phyloP scores from a whole-genome alignment of 2,113 vertebrate genomes.

The Loxodonta africana region DNA sequence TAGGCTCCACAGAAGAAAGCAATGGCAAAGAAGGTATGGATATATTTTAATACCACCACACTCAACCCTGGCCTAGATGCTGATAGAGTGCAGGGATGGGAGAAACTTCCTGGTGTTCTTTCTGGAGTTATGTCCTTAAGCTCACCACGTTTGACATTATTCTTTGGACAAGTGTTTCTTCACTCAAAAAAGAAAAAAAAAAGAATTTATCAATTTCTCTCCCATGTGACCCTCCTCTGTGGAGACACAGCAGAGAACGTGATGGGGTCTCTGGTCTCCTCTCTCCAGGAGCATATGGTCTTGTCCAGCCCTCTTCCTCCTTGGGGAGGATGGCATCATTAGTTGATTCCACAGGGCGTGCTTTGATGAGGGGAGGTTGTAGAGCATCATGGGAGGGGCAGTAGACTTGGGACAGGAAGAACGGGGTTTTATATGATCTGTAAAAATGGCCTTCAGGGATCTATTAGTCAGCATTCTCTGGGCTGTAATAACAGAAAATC shows the following conservation, averaged over 20 bases:
- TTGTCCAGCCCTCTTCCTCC: background rate
- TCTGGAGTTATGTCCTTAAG: background rate
- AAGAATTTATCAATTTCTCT: background rate
- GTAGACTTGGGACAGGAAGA: no score
- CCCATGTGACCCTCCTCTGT: background rate
- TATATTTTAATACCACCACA: background rate
- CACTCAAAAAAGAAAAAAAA: background rate
- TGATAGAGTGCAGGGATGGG: fast-evolving
- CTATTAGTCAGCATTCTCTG: background rate
- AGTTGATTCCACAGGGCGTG: fast-evolving
- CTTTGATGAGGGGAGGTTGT: background rate
- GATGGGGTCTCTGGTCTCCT: background rate
- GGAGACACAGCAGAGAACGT: background rate
- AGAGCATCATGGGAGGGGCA: background rate
- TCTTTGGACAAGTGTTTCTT: background rate
- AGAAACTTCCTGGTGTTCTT: background rate
- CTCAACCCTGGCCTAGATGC: background rate
- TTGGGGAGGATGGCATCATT: background rate
- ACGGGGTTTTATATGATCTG: background rate
- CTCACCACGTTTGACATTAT: background rate
- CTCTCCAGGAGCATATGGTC: background rate
- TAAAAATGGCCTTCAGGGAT: background rate
- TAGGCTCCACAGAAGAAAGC: background rate
- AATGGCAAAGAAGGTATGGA: no score
- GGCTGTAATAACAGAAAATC: background rate